Evolutionary conservation across 2,797 vertebrate genomes (phyloP).

Genomic region (Monodelphis domestica): DNA sequence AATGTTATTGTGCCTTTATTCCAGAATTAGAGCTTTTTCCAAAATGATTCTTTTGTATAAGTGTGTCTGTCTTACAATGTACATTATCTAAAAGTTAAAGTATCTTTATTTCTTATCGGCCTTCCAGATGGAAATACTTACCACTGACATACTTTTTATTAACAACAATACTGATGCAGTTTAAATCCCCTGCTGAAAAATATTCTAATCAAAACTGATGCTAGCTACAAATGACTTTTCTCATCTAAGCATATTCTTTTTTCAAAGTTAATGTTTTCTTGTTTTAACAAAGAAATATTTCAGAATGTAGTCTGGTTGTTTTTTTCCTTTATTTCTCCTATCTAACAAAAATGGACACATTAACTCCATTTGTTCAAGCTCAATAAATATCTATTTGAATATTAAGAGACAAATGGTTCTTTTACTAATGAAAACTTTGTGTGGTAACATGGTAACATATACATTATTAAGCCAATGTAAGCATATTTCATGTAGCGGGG

Average conservation of each 20-base stretch:
- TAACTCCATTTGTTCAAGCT: rapidly evolving
- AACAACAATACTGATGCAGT: rapidly evolving
- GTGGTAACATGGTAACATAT: not conserved
- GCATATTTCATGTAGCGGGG: not conserved
- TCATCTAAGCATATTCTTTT: rapidly evolving
- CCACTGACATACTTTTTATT: rapidly evolving
- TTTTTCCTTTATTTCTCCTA: rapidly evolving
- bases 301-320: rapidly evolving
- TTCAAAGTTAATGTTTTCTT: not conserved
- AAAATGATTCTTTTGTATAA: not conserved
- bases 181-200: not conserved
- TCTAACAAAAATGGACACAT: not conserved
- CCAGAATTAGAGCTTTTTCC: no score
- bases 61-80: rapidly evolving
- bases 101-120: not conserved
- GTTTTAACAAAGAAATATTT: no score
- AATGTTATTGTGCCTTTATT: rapidly evolving
- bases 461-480: rapidly evolving
- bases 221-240: rapidly evolving
- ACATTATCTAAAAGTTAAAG: rapidly evolving
- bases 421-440: not conserved
- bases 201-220: not conserved
- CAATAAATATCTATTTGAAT: not conserved
- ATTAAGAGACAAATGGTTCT: not conserved
- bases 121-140: not conserved